Conservation (phyloP, 2,888 invertebrate genomes). For the Hydrotaea diabolus region DNA sequence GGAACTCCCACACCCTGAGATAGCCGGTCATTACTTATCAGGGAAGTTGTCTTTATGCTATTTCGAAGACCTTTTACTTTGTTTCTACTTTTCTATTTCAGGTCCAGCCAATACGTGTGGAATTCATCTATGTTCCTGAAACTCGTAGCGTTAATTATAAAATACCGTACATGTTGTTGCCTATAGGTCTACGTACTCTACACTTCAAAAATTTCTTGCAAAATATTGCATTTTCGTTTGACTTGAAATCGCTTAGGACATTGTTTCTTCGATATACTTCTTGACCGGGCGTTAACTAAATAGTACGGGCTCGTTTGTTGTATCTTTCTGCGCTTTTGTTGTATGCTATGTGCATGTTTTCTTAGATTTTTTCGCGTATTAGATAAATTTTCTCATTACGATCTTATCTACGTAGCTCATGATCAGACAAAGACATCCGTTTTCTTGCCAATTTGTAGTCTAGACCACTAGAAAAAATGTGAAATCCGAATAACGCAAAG, state of each 20-base stretch:
- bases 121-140: too few species aligned
- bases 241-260: not conserved
- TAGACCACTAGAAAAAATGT: slow-evolving; percentile 23
- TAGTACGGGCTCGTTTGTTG: not conserved
- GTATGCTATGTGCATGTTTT: not conserved
- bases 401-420: not conserved
- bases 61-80: too few species aligned
- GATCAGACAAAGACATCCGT: slow-evolving; percentile 10
- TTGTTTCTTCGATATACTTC: not conserved
- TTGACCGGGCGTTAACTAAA: not conserved
- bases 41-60: too few species aligned
- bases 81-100: too few species aligned
- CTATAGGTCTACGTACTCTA: not conserved
- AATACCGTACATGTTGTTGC: not conserved
- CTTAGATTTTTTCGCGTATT: not conserved
- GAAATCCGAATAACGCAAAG: slow-evolving; percentile 1
- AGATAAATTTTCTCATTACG: too few species aligned
- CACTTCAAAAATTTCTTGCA: not conserved
- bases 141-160: too few species aligned
- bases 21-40: too few species aligned
- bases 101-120: too few species aligned
- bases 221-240: not conserved
- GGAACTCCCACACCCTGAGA: too few species aligned
- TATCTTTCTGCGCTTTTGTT: not conserved
- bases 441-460: slow-evolving; percentile 29